These are phyloP conservation scores for Diabrotica virgifera DNA, from an alignment of 1,140 invertebrate genomes.

Conservation along the genomic window DNA sequence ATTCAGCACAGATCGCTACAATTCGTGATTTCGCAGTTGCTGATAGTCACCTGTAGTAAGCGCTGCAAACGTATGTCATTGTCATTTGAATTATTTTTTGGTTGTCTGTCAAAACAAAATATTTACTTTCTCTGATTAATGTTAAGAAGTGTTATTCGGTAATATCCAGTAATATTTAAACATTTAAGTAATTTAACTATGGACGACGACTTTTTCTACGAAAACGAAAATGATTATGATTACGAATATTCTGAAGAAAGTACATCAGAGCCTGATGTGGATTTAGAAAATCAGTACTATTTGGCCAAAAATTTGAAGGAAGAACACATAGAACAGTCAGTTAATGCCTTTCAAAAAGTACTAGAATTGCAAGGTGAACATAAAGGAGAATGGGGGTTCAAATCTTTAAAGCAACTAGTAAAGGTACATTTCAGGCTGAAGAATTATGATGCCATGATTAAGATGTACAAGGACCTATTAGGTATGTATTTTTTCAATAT, in stretches of 20 bases:
- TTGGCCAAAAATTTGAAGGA: slow-evolving; percentile 99
- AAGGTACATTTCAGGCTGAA: slow-evolving; percentile 99
- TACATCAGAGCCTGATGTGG: slow-evolving; percentile 96
- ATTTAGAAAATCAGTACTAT: slow-evolving; percentile 99
- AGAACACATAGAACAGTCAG: slow-evolving; percentile 85
- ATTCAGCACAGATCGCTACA: too few species aligned
- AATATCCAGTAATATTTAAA: too few species aligned
- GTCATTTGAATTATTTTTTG: too few species aligned
- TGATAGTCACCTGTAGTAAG: too few species aligned
- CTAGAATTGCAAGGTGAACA: slow-evolving; percentile 92
- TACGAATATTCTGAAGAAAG: slow-evolving; percentile 91
- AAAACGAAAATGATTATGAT: slow-evolving; percentile 36
- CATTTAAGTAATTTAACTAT: too few species aligned
- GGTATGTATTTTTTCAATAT: slow-evolving; percentile 49
- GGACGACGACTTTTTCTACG: slow-evolving; percentile 15
- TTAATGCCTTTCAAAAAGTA: slow-evolving; percentile 94
- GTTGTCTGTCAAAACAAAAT: too few species aligned
- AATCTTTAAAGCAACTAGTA: slow-evolving; percentile 99
- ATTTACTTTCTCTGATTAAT: too few species aligned
- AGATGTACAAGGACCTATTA: slow-evolving; percentile 89
- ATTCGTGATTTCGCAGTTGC: too few species aligned
- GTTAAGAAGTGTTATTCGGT: too few species aligned
- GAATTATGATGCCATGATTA: slow-evolving; percentile 96
- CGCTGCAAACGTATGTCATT: too few species aligned
- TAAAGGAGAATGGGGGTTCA: slow-evolving; percentile 99